phyloP scores from a whole-genome alignment of 2,113 vertebrate species.

The Chloebia gouldiae region DNA sequence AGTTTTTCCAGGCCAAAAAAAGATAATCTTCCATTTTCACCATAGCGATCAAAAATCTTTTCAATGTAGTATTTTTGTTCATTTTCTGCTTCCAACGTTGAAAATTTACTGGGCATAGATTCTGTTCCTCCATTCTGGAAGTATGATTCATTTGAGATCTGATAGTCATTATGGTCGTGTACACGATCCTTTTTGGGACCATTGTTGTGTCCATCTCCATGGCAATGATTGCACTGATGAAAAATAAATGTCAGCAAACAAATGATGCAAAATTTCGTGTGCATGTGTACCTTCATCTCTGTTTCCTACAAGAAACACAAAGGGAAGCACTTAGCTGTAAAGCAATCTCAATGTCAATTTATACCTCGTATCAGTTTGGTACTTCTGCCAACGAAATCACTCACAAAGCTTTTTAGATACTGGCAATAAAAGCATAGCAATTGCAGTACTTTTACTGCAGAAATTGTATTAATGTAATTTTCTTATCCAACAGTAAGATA shows the following conservation, averaged over 20 bases:
- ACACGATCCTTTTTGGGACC: constrained; percentile 44
- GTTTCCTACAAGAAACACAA: constrained; percentile 63
- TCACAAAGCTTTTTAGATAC: neutral
- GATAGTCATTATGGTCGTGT: constrained; percentile 79
- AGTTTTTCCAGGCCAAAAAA: constrained; percentile 92
- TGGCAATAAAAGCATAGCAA: neutral
- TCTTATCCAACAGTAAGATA: neutral
- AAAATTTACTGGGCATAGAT: constrained; percentile 58
- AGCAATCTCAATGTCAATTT: neutral
- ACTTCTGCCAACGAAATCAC: neutral
- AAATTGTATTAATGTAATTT: neutral
- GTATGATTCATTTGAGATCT: constrained; percentile 83
- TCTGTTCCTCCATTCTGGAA: constrained; percentile 65
- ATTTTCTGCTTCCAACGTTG: constrained; percentile 75
- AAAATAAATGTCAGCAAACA: constrained; percentile 94
- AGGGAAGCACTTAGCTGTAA: neutral
- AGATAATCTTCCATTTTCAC: constrained; percentile 86
- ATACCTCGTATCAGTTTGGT: neutral
- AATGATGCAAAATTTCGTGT: constrained; percentile 96
- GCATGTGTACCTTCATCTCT: constrained; percentile 93
- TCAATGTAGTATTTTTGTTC: constrained; percentile 93
- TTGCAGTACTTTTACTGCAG: neutral
- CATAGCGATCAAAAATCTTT: constrained; percentile 89
- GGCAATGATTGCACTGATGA: constrained; percentile 90
- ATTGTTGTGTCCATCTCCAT: constrained; percentile 77